These are phyloP conservation scores for Frankliniella intonsa DNA, from an alignment of 2,888 invertebrate genomes.

Conservation along the genomic window DNA sequence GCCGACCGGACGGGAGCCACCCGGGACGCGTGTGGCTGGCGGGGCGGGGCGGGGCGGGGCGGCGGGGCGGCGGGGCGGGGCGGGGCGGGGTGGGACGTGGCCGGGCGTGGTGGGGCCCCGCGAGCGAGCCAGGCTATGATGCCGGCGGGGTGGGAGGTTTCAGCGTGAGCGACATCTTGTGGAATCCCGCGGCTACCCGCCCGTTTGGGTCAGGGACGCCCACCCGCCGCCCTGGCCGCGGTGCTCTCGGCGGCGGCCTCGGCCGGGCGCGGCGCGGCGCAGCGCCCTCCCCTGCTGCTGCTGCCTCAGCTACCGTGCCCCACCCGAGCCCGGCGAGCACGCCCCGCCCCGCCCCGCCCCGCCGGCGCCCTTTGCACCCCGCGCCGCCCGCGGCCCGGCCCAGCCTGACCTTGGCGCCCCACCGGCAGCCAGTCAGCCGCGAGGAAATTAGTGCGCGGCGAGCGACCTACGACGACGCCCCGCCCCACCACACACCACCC, in stretches of 20 bases:
- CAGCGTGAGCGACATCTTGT: slow-evolving; percentile 23
- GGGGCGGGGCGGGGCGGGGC: not conserved
- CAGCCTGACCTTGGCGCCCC: not conserved
- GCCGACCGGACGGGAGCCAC: too few relatives aligned
- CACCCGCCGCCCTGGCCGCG: not conserved
- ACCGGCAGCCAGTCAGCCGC: not conserved
- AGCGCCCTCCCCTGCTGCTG: not conserved
- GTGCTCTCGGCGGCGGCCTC: not conserved
- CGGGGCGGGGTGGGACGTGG: too few relatives aligned
- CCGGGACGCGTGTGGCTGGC: too few relatives aligned
- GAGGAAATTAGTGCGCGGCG: not conserved
- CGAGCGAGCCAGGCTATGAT: not conserved
- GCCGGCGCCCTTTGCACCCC: not conserved
- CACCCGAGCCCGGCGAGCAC: not conserved
- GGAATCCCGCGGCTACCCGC: slow-evolving; percentile 10
- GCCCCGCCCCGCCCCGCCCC: not conserved
- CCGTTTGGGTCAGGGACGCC: slow-evolving; percentile 15
- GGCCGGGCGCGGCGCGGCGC: too few relatives aligned
- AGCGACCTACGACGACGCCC: not conserved
- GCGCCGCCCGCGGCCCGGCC: not conserved
- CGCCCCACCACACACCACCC: too few relatives aligned
- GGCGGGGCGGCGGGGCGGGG: not conserved
- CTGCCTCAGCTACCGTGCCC: not conserved
- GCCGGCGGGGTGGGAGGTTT: slow-evolving; percentile 20
- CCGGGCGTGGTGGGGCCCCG: too few relatives aligned